These are phyloP conservation scores for Leucozona laternaria DNA, from an alignment of 2,888 invertebrate species.

Conservation along the genomic window DNA sequence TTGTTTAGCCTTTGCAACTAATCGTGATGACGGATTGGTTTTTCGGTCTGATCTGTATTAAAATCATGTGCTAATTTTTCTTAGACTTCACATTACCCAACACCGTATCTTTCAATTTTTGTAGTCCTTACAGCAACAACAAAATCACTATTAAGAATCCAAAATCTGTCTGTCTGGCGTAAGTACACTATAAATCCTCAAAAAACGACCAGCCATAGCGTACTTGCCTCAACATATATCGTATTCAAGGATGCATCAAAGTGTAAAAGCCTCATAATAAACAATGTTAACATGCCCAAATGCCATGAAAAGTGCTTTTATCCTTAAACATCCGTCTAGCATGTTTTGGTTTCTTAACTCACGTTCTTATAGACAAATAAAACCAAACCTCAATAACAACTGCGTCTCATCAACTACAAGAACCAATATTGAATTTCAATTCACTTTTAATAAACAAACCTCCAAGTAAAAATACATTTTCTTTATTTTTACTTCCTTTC, in stretches of 20 bases:
- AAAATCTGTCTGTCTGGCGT: too few relatives aligned
- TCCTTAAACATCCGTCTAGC: neutral
- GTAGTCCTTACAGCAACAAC: too few relatives aligned
- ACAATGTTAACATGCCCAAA: neutral
- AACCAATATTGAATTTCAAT: slow-evolving; percentile 37
- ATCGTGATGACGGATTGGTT: too few relatives aligned
- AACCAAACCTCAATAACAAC: slow-evolving; percentile 1
- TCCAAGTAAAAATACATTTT: neutral
- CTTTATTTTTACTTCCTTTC: slow-evolving; percentile 7
- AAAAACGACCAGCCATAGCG: neutral
- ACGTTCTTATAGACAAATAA: slow-evolving; percentile 5
- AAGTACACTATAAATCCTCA: too few relatives aligned
- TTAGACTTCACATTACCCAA: too few relatives aligned
- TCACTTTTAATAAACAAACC: slow-evolving; percentile 8
- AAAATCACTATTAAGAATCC: too few relatives aligned
- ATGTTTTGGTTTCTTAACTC: neutral
- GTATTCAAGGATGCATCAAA: neutral
- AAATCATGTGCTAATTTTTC: too few relatives aligned
- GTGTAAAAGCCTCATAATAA: neutral
- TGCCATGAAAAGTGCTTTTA: neutral
- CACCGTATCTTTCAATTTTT: too few relatives aligned
- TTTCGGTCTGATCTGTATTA: too few relatives aligned
- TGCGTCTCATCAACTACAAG: slow-evolving; percentile 12
- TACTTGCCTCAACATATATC: neutral
- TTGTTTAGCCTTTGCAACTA: too few relatives aligned